Percentiles rank a stretch among this genome's conserved stretches.
phyloP scores from a whole-genome alignment of 2,113 vertebrate genomes.

The Pachyramphus minor region DNA sequence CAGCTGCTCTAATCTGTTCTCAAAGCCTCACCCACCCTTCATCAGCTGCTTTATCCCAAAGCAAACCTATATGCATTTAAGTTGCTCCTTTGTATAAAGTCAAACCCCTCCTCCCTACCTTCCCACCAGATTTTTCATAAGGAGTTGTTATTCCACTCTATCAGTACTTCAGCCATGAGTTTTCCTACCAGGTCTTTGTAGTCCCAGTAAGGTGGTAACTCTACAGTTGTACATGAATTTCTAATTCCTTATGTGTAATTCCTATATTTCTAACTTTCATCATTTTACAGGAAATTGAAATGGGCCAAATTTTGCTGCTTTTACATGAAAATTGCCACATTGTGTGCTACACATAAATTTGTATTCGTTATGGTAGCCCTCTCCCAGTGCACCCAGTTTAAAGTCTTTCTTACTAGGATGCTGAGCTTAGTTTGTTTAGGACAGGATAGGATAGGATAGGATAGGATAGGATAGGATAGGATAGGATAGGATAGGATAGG shows the following conservation, averaged over 20 bases:
- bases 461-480: no score
- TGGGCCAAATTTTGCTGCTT: neutral
- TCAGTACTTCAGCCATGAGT: neutral
- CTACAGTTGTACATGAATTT: neutral
- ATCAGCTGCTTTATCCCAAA: neutral
- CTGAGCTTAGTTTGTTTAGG: no score
- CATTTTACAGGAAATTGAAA: neutral
- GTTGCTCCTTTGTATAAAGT: neutral
- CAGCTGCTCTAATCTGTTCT: neutral
- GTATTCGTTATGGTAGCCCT: neutral
- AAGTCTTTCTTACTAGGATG: neutral
- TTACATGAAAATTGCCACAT: neutral
- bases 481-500: neutral
- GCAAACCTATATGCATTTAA: neutral
- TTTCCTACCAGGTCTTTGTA: neutral
- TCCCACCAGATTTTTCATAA: neutral
- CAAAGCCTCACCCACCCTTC: neutral
- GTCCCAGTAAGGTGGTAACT: neutral
- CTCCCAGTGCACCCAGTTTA: neutral
- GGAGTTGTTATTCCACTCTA: neutral
- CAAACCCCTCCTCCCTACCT: neutral
- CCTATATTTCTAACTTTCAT: neutral
- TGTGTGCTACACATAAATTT: neutral
- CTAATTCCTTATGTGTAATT: neutral
- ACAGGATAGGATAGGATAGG: no score